Evolutionary conservation across 2,797 vertebrate genomes (phyloP), one percentile per base, ranked within the genome.

Genomic region (Rhabdomys pumilio): DNA sequence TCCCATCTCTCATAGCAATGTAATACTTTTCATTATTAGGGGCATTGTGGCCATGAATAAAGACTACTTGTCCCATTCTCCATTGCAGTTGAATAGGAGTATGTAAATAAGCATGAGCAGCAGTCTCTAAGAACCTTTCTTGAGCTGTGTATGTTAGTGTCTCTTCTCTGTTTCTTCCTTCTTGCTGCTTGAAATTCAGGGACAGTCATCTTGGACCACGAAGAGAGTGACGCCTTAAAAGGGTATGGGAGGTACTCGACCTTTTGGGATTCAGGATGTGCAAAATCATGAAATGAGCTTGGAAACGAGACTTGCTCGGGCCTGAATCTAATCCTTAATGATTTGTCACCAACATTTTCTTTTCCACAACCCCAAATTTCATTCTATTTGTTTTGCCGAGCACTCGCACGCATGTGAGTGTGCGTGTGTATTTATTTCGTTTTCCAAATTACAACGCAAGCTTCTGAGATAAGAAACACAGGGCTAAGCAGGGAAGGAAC

Each of bases 401-500:
- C 44, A 44, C 44, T 3, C 44, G 5, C 44, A 44, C 44, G 44
- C 44, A 5, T 67, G 34, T 20, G 7, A 22, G 44, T 65, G 29
- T 59, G 55, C 59, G 12, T 61, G 22, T 82, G 34, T 81, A 38
- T 67, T 6, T n/a, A n/a, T 67, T 14, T 63, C 69, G 20, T 69
- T 85, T 85, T 85, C 63, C 63, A 53, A 69, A 53, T 53, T 85
- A 24, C 44, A 53, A n/a, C 3, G 0, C 44, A 53, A 50, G n/a
- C 59, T 55, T 88, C 72, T 0, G 0, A 63, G 73, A 26, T 34
- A 26, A 55, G 22, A 20, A 22, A 85, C 31, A 7, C 24, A 20
- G 73, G 61, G 44, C 0, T 0, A 34, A 3, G 38, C 0, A 0
- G 22, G 3, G 41, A 26, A 0, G 2, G 55, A 26, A 1, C 22